These are phyloP conservation scores for Yponomeuta evonymella DNA, from an alignment of 2,888 invertebrate genomes.

Conservation along the genomic window DNA sequence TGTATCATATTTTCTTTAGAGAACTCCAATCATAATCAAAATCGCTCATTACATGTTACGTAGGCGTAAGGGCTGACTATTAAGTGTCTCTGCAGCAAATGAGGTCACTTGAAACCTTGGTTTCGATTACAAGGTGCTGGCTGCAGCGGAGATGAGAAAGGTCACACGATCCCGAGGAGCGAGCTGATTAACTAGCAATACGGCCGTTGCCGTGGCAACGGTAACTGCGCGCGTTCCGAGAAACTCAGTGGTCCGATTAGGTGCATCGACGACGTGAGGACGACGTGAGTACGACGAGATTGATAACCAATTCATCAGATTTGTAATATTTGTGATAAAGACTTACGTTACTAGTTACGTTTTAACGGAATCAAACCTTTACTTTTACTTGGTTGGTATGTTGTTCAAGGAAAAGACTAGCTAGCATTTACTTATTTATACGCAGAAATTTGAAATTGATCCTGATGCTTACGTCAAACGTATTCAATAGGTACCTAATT, in stretches of 20 bases:
- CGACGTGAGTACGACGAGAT: too few species aligned
- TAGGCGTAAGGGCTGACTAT: too few species aligned
- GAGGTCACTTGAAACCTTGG: background rate
- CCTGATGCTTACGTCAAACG: background rate
- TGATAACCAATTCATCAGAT: too few species aligned
- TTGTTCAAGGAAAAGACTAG: background rate
- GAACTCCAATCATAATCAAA: too few species aligned
- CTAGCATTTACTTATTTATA: background rate
- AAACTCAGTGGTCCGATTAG: background rate
- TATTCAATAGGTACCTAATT: background rate
- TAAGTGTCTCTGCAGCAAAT: background rate
- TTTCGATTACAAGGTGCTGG: background rate
- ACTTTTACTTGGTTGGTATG: background rate
- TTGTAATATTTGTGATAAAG: too few species aligned
- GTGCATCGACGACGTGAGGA: too few species aligned
- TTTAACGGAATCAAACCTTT: background rate
- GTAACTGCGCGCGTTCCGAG: background rate
- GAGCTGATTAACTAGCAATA: constrained; percentile 6
- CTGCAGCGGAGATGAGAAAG: background rate
- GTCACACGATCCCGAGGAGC: background rate
- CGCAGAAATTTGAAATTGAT: background rate
- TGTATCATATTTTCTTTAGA: too few species aligned
- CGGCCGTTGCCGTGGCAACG: background rate
- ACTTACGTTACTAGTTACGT: too few species aligned
- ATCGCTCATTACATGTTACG: too few species aligned